A percentile compares a stretch with the other conserved stretches of the same genome.
These are phyloP conservation scores for Aethina tumida DNA, from an alignment of 1,140 invertebrate species.

Conservation along the genomic window DNA sequence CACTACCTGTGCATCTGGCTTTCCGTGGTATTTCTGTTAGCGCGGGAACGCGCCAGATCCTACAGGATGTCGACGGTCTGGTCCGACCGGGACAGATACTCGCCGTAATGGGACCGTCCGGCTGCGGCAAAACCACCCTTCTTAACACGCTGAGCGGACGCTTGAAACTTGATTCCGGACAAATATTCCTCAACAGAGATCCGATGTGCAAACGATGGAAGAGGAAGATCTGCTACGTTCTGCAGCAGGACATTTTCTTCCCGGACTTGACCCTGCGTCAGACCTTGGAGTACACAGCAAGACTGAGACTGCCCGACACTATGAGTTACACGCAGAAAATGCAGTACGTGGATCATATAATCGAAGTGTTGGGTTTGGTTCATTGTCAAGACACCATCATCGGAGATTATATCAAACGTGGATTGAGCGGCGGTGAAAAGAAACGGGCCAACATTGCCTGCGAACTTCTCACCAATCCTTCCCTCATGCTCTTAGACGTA, in stretches of 20 bases:
- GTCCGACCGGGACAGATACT: slow-evolving; percentile 69
- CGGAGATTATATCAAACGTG: slow-evolving; percentile 66
- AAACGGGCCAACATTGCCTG: slow-evolving; percentile 80
- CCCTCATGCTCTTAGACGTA: slow-evolving; percentile 76
- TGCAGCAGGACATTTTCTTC: slow-evolving; percentile 80
- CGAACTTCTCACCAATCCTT: slow-evolving; percentile 76
- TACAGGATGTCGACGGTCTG: slow-evolving; percentile 61
- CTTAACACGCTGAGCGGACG: slow-evolving; percentile 66
- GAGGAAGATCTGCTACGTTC: slow-evolving; percentile 70
- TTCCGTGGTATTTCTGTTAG: slow-evolving; percentile 52
- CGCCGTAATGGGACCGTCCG: slow-evolving; percentile 77
- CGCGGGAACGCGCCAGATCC: slow-evolving; percentile 46
- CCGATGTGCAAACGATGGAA: slow-evolving; percentile 66
- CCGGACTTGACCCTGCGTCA: slow-evolving; percentile 69
- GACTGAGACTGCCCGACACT: slow-evolving; percentile 63
- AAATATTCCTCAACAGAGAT: slow-evolving; percentile 62
- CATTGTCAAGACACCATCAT: slow-evolving; percentile 75
- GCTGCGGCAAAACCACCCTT: slow-evolving; percentile 73
- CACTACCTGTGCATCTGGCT: slow-evolving; percentile 55
- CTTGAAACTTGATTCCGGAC: slow-evolving; percentile 54
- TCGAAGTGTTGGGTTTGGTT: slow-evolving; percentile 65
- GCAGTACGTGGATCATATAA: slow-evolving; percentile 69
- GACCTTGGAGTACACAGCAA: slow-evolving; percentile 65
- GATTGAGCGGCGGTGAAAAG: slow-evolving; percentile 79
- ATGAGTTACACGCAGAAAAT: slow-evolving; percentile 66